A percentile compares a stretch with the other conserved stretches of the same genome.
Conservation (phyloP, 2,797 vertebrate genomes). For the Etheostoma perlongum region DNA sequence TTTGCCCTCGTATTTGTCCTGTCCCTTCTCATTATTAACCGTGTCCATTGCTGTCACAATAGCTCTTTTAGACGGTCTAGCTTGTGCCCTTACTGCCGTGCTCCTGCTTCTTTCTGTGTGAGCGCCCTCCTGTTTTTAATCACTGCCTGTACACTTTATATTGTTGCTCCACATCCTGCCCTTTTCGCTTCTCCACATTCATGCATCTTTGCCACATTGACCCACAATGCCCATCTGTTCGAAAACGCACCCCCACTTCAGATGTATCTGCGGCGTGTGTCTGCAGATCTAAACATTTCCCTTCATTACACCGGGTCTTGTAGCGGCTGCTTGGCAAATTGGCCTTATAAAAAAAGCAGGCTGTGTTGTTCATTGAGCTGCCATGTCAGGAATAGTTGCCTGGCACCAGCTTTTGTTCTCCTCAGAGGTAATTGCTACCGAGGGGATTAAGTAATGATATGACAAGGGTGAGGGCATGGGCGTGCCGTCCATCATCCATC, state of each 20-base stretch:
- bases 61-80: conserved; percentile 44
- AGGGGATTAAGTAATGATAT: conserved; percentile 72
- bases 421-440: conserved; percentile 65
- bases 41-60: conserved; percentile 56
- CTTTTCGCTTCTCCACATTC: neutral
- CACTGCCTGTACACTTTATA: conserved; percentile 9
- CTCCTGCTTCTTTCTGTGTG: neutral
- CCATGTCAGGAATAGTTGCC: conserved; percentile 67
- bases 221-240: conserved; percentile 6
- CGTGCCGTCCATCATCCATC: conserved; percentile 55
- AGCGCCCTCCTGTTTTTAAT: conserved; percentile 29
- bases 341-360: conserved; percentile 55
- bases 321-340: conserved; percentile 69
- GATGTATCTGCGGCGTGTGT: conserved; percentile 40
- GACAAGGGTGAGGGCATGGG: conserved; percentile 56
- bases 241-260: neutral
- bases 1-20: conserved; percentile 62
- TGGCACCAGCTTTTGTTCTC: conserved; percentile 68
- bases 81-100: conserved; percentile 12
- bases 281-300: conserved; percentile 69
- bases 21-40: conserved; percentile 62
- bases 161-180: neutral
- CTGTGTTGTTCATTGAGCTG: conserved; percentile 70
- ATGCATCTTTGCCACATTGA: conserved; percentile 11
- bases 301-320: conserved; percentile 60